These are phyloP conservation scores for Ormyrus thymus DNA, from an alignment of 2,888 invertebrate species.

Conservation along the genomic window DNA sequence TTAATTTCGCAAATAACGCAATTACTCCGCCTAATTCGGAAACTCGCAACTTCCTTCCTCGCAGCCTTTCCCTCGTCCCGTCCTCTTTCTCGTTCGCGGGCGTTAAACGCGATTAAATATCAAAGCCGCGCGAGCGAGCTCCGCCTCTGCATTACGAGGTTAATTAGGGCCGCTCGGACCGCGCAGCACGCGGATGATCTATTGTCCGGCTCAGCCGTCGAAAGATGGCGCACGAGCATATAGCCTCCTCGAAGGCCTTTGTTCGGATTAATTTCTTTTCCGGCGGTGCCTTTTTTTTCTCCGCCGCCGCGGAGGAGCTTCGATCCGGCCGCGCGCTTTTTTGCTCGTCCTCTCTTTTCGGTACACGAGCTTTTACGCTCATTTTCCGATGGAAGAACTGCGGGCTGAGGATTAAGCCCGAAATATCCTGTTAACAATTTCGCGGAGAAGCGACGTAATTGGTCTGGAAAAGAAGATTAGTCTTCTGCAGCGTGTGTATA, in stretches of 20 bases:
- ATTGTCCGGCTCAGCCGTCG: not conserved
- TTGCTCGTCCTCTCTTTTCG: not conserved
- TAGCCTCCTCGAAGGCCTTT: no score
- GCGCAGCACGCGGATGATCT: constrained; percentile 20
- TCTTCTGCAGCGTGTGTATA: not conserved
- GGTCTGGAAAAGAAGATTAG: constrained; percentile 38
- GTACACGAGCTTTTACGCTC: not conserved
- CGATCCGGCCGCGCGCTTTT: not conserved
- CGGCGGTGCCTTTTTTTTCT: not conserved
- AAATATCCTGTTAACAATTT: constrained; percentile 40
- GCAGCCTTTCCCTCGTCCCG: not conserved
- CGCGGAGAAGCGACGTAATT: not conserved
- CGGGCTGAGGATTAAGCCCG: constrained; percentile 5
- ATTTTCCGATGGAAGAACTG: not conserved
- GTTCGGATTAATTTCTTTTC: not conserved
- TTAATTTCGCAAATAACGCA: constrained; percentile 39
- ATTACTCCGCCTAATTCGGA: constrained; percentile 26
- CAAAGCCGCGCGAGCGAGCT: constrained; percentile 64
- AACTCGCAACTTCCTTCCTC: constrained; percentile 3
- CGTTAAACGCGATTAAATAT: constrained; percentile 72
- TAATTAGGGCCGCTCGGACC: constrained; percentile 58
- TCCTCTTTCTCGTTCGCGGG: constrained; percentile 47
- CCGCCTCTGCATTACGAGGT: constrained; percentile 59
- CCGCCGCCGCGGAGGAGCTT: not conserved
- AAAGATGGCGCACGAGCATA: no score